Conservation (phyloP, 2,113 vertebrate species). For the Cisticola juncidis region DNA sequence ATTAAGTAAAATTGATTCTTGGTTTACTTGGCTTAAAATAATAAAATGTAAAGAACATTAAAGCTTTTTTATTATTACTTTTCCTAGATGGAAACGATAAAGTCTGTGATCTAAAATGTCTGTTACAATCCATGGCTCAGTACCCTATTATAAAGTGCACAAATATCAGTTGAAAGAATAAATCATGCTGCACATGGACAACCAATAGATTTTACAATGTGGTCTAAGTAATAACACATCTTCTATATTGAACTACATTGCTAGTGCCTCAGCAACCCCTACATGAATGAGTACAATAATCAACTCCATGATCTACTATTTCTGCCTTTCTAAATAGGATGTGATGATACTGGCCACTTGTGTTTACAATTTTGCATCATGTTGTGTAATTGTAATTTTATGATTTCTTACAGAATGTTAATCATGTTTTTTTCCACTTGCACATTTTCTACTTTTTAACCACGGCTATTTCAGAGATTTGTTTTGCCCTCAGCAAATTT, state of each 20-base stretch:
- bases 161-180: constrained; percentile 36
- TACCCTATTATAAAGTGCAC: background rate
- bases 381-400: background rate
- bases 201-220: constrained; percentile 27
- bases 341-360: background rate
- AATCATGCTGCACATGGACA: background rate
- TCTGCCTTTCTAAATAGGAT: background rate
- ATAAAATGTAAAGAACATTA: background rate
- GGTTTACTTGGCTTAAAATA: constrained; percentile 3
- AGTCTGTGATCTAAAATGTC: background rate
- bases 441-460: background rate
- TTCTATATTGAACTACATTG: background rate
- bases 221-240: background rate
- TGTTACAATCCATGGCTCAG: background rate
- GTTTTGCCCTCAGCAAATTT: background rate
- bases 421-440: background rate
- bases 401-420: background rate
- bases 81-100: background rate
- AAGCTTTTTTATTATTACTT: constrained; percentile 7
- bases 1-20: background rate
- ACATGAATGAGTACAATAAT: background rate
- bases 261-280: background rate
- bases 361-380: background rate
- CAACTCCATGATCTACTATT: background rate
- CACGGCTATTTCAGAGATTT: background rate